phyloP scores from a whole-genome alignment of 2,888 invertebrate genomes.

The Aproaerema taeniolella region DNA sequence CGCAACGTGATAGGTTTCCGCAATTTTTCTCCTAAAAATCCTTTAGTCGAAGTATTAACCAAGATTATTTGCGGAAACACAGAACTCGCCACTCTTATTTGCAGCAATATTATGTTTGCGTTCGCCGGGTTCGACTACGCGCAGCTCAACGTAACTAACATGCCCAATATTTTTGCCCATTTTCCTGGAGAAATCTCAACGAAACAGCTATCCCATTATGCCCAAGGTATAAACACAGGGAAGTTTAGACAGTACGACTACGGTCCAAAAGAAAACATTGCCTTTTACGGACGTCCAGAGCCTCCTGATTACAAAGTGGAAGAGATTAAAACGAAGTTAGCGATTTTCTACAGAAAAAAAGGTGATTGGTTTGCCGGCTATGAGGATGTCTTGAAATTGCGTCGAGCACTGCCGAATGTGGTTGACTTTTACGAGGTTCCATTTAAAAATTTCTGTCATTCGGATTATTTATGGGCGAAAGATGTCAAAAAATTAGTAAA shows the following conservation, averaged over 20 bases:
- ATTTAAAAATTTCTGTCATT: background rate
- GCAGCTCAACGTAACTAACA: conserved; percentile 76
- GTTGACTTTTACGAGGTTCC: background rate
- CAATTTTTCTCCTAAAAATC: background rate
- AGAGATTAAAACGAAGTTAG: background rate
- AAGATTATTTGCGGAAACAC: background rate
- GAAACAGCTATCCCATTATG: conserved; percentile 73
- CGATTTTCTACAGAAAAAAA: background rate
- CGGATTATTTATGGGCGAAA: background rate
- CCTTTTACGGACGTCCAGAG: conserved; percentile 10
- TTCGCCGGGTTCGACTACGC: conserved; percentile 75
- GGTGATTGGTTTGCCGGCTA: conserved; percentile 30
- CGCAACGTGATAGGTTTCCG: conserved; percentile 4
- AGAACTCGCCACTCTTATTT: conserved; percentile 63
- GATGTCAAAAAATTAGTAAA: background rate
- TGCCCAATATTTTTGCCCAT: conserved; percentile 74
- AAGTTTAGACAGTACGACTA: conserved; percentile 49
- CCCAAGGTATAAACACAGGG: conserved; percentile 39
- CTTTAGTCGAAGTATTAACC: background rate
- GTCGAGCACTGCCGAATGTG: conserved; percentile 30
- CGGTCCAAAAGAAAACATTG: conserved; percentile 38
- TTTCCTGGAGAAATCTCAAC: conserved; percentile 74
- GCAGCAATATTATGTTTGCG: conserved; percentile 78
- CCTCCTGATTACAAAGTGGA: background rate
- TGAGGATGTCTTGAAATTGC: conserved; percentile 73